phyloP scores from a whole-genome alignment of 2,797 vertebrate species.

The Natrix natrix region DNA sequence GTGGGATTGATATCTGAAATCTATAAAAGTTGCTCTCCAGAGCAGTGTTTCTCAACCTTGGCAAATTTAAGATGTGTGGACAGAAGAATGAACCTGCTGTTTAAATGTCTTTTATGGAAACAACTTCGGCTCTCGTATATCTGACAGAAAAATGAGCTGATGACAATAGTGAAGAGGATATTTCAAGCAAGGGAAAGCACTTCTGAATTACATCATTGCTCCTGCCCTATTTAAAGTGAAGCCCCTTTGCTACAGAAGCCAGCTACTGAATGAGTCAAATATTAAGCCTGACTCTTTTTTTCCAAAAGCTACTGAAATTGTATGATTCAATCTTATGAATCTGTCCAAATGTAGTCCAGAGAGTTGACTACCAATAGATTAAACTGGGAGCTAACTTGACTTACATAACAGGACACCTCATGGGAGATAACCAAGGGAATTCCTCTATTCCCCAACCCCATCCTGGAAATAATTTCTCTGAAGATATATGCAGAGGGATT shows the following conservation, averaged over 20 bases:
- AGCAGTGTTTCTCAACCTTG: background rate
- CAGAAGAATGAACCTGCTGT: background rate
- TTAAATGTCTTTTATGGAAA: background rate
- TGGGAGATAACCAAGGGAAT: constrained; percentile 42
- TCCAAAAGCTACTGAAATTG: constrained; percentile 34
- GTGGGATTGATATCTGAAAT: background rate
- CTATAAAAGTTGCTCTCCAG: background rate
- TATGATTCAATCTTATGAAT: constrained; percentile 19
- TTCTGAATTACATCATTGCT: constrained; percentile 60
- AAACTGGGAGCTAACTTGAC: constrained; percentile 46
- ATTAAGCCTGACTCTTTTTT: constrained; percentile 43
- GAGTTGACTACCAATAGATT: constrained; percentile 35
- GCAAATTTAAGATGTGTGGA: background rate
- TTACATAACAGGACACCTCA: constrained; percentile 31
- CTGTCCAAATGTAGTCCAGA: constrained; percentile 22
- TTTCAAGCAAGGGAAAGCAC: background rate
- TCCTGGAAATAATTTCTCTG: constrained; percentile 26
- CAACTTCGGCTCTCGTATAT: background rate
- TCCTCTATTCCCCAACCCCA: background rate
- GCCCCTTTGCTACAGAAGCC: constrained; percentile 58
- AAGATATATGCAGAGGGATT: background rate
- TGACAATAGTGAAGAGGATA: background rate
- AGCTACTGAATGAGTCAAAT: constrained; percentile 63
- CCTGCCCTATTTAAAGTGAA: constrained; percentile 62
- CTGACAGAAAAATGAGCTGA: background rate